A percentile compares a stretch with the other conserved stretches of the same genome.
These are phyloP conservation scores for Podarcis cretensis DNA, from an alignment of 2,113 vertebrate genomes.

Conservation along the genomic window DNA sequence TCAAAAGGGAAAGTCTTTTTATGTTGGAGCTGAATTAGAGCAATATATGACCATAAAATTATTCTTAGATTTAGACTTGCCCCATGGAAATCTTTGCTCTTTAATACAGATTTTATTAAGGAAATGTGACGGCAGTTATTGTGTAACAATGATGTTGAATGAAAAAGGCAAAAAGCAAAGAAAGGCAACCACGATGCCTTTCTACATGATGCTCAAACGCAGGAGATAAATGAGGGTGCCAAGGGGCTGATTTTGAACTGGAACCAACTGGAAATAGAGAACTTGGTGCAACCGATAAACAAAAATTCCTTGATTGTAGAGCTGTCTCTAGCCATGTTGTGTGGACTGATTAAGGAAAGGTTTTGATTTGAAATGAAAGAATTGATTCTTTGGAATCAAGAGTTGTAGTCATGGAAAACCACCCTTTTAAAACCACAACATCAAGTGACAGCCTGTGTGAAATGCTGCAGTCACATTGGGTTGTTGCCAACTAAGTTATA, in stretches of 20 bases:
- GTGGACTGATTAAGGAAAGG: not conserved
- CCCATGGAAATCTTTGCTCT: not conserved
- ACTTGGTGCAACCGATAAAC: not conserved
- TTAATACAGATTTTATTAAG: not conserved
- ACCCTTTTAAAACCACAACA: not conserved
- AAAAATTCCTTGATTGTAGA: not conserved
- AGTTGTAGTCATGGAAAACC: not conserved
- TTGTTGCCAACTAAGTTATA: no score
- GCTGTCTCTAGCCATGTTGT: not conserved
- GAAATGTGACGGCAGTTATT: not conserved
- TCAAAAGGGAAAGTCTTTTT: conserved; percentile 56
- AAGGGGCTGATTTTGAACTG: not conserved
- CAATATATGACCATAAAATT: not conserved
- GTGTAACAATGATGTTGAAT: not conserved
- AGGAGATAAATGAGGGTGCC: not conserved
- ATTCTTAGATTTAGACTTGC: not conserved
- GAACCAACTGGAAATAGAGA: not conserved
- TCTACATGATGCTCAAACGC: not conserved
- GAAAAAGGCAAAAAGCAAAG: not conserved
- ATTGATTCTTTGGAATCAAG: not conserved
- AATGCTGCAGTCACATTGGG: not conserved
- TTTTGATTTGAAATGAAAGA: not conserved
- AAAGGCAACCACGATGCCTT: not conserved
- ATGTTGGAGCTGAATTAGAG: conserved; percentile 34
- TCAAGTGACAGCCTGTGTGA: not conserved